Percentiles rank a stretch among this genome's conserved stretches.
phyloP scores from a whole-genome alignment of 2,113 vertebrate species.

The Numenius arquata region DNA sequence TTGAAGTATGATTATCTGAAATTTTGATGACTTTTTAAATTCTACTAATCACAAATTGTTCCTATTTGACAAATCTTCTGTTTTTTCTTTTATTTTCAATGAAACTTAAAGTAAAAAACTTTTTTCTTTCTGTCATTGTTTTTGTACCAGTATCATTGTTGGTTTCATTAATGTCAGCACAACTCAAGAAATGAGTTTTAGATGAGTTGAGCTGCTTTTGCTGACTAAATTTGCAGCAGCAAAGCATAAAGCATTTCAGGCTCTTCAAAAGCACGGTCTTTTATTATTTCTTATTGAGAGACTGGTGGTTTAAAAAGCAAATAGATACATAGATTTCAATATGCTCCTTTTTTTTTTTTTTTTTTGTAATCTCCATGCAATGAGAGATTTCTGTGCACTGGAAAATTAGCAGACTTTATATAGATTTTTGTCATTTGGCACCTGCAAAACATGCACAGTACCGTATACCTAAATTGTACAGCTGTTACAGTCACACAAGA shows the following conservation, averaged over 20 bases:
- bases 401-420: background rate
- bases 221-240: slow-evolving; percentile 31
- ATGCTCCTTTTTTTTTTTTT: background rate
- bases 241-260: slow-evolving; percentile 23
- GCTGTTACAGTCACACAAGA: background rate
- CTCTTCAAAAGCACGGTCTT: background rate
- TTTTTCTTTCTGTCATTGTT: background rate
- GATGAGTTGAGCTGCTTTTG: slow-evolving; percentile 39
- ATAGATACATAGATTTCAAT: background rate
- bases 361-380: background rate
- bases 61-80: background rate
- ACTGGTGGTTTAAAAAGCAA: background rate
- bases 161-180: slow-evolving; percentile 50
- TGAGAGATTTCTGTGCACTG: background rate
- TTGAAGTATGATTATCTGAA: background rate
- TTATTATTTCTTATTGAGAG: background rate
- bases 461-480: background rate
- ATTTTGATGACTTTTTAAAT: background rate
- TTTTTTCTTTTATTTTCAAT: background rate
- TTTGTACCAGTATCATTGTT: background rate
- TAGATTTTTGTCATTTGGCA: background rate
- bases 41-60: background rate
- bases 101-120: background rate
- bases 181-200: slow-evolving; percentile 43
- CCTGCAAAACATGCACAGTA: background rate